Conservation (phyloP, 2,888 invertebrate species). For the Eupithecia vulgata region DNA sequence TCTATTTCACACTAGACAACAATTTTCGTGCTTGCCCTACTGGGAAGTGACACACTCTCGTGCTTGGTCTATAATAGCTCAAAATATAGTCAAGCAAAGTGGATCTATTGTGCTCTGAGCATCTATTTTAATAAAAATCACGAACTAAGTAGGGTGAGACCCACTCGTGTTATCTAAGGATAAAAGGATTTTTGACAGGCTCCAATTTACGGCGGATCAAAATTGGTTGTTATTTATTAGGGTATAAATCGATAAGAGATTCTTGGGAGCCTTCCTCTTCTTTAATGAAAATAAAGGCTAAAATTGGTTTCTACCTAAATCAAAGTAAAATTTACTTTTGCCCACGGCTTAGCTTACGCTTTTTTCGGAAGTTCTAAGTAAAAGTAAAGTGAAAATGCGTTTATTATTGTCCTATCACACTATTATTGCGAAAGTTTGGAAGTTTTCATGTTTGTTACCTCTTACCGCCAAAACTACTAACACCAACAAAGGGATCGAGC, state of each 20-base stretch:
- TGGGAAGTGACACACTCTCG: not conserved
- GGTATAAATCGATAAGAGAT: constrained; percentile 56
- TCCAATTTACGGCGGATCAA: constrained; percentile 65
- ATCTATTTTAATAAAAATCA: constrained; percentile 10
- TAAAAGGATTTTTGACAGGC: constrained; percentile 54
- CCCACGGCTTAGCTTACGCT: not conserved
- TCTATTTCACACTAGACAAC: too few relatives aligned
- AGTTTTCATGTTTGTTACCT: too few relatives aligned
- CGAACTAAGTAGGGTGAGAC: not conserved
- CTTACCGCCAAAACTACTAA: too few relatives aligned
- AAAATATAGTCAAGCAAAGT: not conserved
- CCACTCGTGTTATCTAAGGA: constrained; percentile 25
- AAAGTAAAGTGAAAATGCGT: too few relatives aligned
- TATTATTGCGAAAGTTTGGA: too few relatives aligned
- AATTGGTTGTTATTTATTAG: constrained; percentile 67
- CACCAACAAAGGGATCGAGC: too few relatives aligned
- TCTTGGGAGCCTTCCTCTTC: constrained; percentile 52
- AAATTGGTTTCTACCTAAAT: not conserved
- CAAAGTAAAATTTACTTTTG: not conserved
- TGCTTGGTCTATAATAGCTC: not conserved
- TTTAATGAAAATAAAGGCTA: constrained; percentile 38
- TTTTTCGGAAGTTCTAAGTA: not conserved
- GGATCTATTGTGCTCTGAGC: not conserved
- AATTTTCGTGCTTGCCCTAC: too few relatives aligned
- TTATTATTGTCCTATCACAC: too few relatives aligned